These are phyloP conservation scores for Thryonomys swinderianus DNA, from an alignment of 2,113 vertebrate genomes.

Conservation along the genomic window DNA sequence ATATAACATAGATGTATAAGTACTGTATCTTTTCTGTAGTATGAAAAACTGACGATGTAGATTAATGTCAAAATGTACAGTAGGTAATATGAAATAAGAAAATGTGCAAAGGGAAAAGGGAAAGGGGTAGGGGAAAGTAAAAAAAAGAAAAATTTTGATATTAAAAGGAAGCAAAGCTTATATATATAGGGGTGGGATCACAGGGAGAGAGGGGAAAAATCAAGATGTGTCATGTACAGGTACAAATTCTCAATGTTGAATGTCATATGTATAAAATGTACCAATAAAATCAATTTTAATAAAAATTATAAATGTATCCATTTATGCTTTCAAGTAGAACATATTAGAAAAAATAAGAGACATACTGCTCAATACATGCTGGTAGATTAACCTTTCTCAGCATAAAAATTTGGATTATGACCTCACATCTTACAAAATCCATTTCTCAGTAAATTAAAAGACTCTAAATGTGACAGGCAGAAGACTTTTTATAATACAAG, in stretches of 20 bases:
- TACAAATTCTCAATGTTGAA: no score
- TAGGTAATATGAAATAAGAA: no score
- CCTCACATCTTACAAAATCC: neutral
- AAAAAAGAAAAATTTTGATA: no score
- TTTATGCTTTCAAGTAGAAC: neutral
- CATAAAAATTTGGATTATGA: constrained; percentile 12
- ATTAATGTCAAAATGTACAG: no score
- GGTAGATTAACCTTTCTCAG: neutral
- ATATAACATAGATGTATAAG: no score
- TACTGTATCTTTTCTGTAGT: no score
- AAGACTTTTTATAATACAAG: neutral
- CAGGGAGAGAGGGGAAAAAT: no score
- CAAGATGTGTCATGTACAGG: neutral
- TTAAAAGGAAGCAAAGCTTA: no score
- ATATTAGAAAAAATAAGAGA: neutral
- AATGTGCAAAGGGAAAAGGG: no score
- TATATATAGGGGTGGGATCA: no score
- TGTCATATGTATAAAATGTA: neutral
- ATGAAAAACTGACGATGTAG: no score
- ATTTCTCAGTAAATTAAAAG: neutral
- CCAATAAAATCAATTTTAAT: neutral
- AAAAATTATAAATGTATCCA: neutral
- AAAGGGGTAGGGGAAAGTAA: no score
- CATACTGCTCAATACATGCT: neutral
- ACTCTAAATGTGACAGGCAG: neutral